Evolutionary conservation across 92 coral and sea anemone species (phyloP), one percentile per base, ranked within the genome.

Genomic region (Epizoanthus fatuus): DNA sequence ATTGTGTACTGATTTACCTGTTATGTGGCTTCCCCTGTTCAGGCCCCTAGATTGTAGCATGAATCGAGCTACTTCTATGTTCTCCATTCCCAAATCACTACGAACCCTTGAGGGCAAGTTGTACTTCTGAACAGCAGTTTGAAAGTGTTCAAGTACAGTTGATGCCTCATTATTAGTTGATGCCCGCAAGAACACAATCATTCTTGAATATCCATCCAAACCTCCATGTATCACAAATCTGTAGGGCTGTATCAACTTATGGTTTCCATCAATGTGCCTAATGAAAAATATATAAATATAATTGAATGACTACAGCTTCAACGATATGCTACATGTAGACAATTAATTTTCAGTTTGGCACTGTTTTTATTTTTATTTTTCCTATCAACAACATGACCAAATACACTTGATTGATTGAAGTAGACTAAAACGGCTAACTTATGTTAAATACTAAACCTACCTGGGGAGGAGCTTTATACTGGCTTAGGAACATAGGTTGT

Each of bases 151-250:
- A n/a, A 80, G 59, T 16, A 87, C 87, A 80, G 87, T 87, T 59
- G 14, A 35, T 57, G 91, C 86, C 60, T 74, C 72, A 35, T 87
- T 87, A 47, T 87, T 81, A 51, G 82, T 81, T 47, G 87, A 35
- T 37, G 81, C 63, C 8, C 38, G 62, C 79, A 79, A 29, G 55
- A 39, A 66, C 25, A 86, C 79, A 71, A 78, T 40, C 32, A 84
- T 32, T 56, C 87, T 14, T 2, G 82, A 71, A 62, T 72, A 87
- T 4, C 91, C 88, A 72, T 81, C 87, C 15, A 81, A 7, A 7
- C 83, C 91, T 42, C 91, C 91, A 87, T 87, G 91, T 37, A 87
- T 81, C 62, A 87, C 91, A 81, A 81, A 56, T 38, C 87, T 81
- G 83, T 87, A 87, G 19, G 91, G 91, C 35, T 29, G 1, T 0